Conservation (phyloP, 2,113 vertebrate species). For the Aythya baeri region DNA sequence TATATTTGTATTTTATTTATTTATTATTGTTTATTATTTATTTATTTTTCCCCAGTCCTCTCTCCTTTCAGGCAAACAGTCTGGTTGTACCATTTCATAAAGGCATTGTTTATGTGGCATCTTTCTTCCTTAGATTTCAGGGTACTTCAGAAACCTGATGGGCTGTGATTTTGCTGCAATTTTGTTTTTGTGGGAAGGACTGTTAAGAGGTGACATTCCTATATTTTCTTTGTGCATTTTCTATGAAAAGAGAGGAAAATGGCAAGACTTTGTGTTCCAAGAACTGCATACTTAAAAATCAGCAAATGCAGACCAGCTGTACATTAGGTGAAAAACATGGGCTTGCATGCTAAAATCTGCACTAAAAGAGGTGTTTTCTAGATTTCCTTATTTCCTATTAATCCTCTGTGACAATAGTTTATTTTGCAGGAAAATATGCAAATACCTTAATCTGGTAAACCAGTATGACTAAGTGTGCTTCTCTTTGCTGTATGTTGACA, state of each 20-base stretch:
- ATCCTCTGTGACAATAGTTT: slow-evolving; percentile 56
- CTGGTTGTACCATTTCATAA: neutral
- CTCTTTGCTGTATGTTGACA: slow-evolving; percentile 3
- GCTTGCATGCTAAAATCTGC: slow-evolving; percentile 26
- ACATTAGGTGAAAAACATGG: slow-evolving; percentile 54
- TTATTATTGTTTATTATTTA: too few relatives aligned
- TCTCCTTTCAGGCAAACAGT: neutral
- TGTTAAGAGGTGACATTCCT: slow-evolving; percentile 35
- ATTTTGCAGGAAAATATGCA: slow-evolving; percentile 66
- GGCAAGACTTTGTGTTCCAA: slow-evolving; percentile 56
- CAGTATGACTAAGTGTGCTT: slow-evolving; percentile 14
- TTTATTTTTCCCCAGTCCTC: neutral
- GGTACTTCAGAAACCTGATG: neutral
- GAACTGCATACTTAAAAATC: slow-evolving; percentile 39
- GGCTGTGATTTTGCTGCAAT: neutral
- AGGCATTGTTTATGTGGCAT: rapidly evolving
- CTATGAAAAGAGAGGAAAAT: neutral
- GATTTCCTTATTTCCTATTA: slow-evolving; percentile 55
- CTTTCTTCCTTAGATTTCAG: neutral
- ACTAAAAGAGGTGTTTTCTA: slow-evolving; percentile 24
- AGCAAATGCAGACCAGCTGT: slow-evolving; percentile 46
- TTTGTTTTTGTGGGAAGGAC: neutral
- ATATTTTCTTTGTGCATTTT: slow-evolving; percentile 49
- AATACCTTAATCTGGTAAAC: slow-evolving; percentile 63
- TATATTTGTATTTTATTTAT: too few relatives aligned